phyloP scores from a whole-genome alignment of 2,888 invertebrate species.

The Rotaria sp. region DNA sequence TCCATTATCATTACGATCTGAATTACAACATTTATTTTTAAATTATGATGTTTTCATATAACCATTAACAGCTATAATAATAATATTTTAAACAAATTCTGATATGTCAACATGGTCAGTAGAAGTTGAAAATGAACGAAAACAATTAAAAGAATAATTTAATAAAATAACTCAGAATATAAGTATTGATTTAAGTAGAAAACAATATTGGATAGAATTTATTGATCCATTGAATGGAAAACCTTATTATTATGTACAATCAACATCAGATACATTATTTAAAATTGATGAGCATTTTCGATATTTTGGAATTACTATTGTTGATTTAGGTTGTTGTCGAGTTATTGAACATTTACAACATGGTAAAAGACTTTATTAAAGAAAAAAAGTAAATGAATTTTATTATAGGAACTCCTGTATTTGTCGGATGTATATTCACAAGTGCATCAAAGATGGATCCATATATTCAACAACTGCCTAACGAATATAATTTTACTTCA shows the following conservation, averaged over 20 bases:
- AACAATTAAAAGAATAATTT: slow-evolving; percentile 60
- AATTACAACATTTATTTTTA: slow-evolving; percentile 9
- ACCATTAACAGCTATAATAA: slow-evolving; percentile 33
- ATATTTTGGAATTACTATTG: too few relatives aligned
- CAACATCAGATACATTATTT: too few relatives aligned
- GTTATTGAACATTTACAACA: too few relatives aligned
- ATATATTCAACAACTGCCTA: too few relatives aligned
- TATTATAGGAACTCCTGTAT: too few relatives aligned
- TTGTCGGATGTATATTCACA: too few relatives aligned
- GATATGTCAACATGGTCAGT: slow-evolving; percentile 38
- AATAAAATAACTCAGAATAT: slow-evolving; percentile 70
- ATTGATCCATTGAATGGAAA: slow-evolving; percentile 74
- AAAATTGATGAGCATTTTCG: too few relatives aligned
- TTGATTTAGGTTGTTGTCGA: too few relatives aligned
- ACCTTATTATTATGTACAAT: slow-evolving; percentile 53
- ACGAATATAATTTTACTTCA: too few relatives aligned
- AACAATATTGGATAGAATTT: slow-evolving; percentile 81
- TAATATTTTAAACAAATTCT: slow-evolving; percentile 33
- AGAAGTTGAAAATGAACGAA: slow-evolving; percentile 32
- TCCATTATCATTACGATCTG: background rate
- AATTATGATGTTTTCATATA: background rate
- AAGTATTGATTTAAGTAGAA: slow-evolving; percentile 64
- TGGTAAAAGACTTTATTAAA: too few relatives aligned
- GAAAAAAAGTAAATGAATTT: too few relatives aligned
- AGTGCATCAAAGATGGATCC: too few relatives aligned